Evolutionary conservation across 1,140 invertebrate genomes (phyloP), one percentile per base, ranked within the genome.

Genomic region (Wasmannia auropunctata): DNA sequence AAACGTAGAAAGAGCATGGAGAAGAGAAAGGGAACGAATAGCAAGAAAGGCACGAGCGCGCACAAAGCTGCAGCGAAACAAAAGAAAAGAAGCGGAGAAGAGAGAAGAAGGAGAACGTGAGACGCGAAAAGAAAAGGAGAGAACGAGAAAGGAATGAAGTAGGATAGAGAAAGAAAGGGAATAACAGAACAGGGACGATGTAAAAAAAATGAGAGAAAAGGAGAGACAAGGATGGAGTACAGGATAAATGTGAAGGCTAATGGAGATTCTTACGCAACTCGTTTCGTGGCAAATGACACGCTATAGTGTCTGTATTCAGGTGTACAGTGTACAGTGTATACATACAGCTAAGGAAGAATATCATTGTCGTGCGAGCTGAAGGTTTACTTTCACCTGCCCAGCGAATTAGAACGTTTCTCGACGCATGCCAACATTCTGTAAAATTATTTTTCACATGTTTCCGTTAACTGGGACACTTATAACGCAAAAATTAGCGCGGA

Each of bases 231-330:
- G 49, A 63, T 2, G 11, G 22, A 56, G 22, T 51, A 31, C 34
- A 25, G 19, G 56, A 49, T 51, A 67, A 51, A 80, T 11, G 19
- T 54, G 58, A 65, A 37, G 60, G n/a, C 31, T 37, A 80, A 67
- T 40, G 22, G 31, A 67, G 43, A 67, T 80, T 67, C 76, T 80
- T 80, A 80, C 43, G 62, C 31, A 80, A 67, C 16, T 54, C 60
- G 16, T 67, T 80, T 67, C 19, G 11, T n/a, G 19, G 22, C 2
- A 67, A 67, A 80, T 25, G n/a, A 37, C 19, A 34, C 16, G 16
- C 19, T 65, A 51, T 25, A 77, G 25, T 34, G 43, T 16, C 25
- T 11, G 16, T 37, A 40, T 5, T 37, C 6, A 77, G 28, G n/a
- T 74, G 31, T 79, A 51, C 19, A 65, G 16, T 67, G n/a, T n/a